Evolutionary conservation across 2,797 vertebrate species (phyloP).

Genomic region (Gadopsis bispinosus): DNA sequence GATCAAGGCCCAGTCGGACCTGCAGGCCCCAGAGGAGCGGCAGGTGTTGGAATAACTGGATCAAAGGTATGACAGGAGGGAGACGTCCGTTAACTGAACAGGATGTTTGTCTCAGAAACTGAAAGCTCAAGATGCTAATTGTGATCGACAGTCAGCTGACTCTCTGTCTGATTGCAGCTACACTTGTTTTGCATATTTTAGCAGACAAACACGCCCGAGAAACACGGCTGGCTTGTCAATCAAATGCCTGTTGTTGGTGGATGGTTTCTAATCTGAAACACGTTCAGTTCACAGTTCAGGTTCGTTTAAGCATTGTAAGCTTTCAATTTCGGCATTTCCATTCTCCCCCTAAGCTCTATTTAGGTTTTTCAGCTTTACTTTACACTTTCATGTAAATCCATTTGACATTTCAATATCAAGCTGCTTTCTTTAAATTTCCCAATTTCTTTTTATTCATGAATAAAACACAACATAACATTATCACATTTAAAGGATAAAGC

Average conservation of each 20-base stretch:
- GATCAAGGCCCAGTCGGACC: slow-evolving; percentile 84
- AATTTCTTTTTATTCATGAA: not conserved
- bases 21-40: slow-evolving; percentile 85
- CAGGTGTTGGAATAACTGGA: slow-evolving; percentile 84
- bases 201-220: not conserved
- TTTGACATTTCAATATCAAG: not conserved
- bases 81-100: not conserved
- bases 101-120: slow-evolving; percentile 5
- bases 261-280: not conserved
- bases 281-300: not conserved
- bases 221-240: slow-evolving; percentile 18
- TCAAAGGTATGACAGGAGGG: slow-evolving; percentile 83
- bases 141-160: slow-evolving; percentile 30
- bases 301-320: not conserved
- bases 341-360: not conserved
- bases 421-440: too few species aligned
- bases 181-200: slow-evolving; percentile 25
- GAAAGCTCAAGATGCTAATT: not conserved
- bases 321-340: not conserved
- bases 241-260: not conserved
- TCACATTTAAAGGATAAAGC: not conserved
- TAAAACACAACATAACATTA: too few species aligned
- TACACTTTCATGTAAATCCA: not conserved
- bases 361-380: not conserved
- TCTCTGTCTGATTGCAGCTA: slow-evolving; percentile 24